Base-by-base conservation (phyloP, 2,888 invertebrate species). In the Branchipolynoe longqiensis region DNA sequence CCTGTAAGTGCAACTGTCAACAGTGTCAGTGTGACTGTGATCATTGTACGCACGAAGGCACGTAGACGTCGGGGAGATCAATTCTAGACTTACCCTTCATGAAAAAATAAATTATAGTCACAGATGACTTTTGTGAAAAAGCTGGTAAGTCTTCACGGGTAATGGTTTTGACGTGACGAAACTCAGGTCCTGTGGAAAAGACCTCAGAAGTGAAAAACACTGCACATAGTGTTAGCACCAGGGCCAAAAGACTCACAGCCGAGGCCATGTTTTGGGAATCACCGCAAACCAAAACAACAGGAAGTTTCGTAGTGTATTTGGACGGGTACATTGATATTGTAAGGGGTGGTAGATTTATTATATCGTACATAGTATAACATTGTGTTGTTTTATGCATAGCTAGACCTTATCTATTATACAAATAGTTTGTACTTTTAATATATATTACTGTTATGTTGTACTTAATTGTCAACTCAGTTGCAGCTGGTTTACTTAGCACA, bases 71-170 rank as follows among this genome's bases (percentile, higher is more conserved):
- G n/a, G 18, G 18, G 48, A 48, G 8, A 48, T 48, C 48, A 48
- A 18, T 48, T 48, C 8, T 48, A 12, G 8, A 83, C 83, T 36
- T 83, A 83, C 83, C 62, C 40, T 41, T 59, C 40, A 18, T 83
- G 62, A 62, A 38, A 31, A 84, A 84, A 54, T 84, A 84, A n/a
- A 84, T 62, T 48, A 84, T 84, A 2, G 62, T 84, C 18, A 84
- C 84, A 0, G 31, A 25, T 12, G 82, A 33, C 33, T 82, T 58
- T 36, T 33, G 22, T 18, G 38, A 48, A 54, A 82, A 82, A 2
- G 58, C 31, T 36, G 56, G 14, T 12, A 82, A 82, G n/a, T 58
- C 82, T 28, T 54, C 4, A 6, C 36, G 28, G 8, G 56, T 82
- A 36, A 82, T 48, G 14, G 8, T 0, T 56, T 82, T 82, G 6